Evolutionary conservation across 1,140 invertebrate species (phyloP), one percentile per base, ranked within the genome.

Genomic region (Caenorhabditis inopinata): DNA sequence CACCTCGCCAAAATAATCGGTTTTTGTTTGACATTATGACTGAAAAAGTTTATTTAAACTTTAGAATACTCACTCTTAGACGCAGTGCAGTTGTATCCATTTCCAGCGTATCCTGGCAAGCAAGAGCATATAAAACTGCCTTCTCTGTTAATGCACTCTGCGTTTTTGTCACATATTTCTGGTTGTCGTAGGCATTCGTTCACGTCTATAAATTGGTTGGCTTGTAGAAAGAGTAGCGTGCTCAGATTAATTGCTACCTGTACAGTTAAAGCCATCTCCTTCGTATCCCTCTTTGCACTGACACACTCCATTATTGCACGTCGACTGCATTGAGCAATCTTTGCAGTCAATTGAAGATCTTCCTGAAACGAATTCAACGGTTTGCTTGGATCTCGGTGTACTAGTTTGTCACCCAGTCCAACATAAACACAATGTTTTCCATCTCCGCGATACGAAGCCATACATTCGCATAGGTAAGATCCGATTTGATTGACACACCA

Each of bases 111-210:
- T 6, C 95, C 95, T 11, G 92, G 90, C 27, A 91, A 90, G 90
- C 95, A 97, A 9, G 91, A 89, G 89, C 95, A 97, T 62, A 92
- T 91, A 89, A 94, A 96, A 80, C 93, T 47, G 23, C 95, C 95
- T 78, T 92, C 92, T 35, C 94, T 93, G 90, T 96, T 96, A 79
- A 92, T 91, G 89, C 95, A 96, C 42, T 91, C 91, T 5, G 95
- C 94, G 89, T 96, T 96, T n/a, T 94, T 92, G 18, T 95, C 94
- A 86, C 95, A 97, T 1, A 93, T 92, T 88, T 93, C 95, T 21
- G 84, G 84, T 32, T 74, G 68, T 12, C 83, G 85, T 0, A 92
- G 91, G 85, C 95, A 96, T 89, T 97, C 95, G 87, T 97, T 93
- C 21, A 95, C 91, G 89, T 97, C 95, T 86, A 93, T 91, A 90